phyloP scores from a whole-genome alignment of 2,113 vertebrate genomes.

The Aphelocoma coerulescens region DNA sequence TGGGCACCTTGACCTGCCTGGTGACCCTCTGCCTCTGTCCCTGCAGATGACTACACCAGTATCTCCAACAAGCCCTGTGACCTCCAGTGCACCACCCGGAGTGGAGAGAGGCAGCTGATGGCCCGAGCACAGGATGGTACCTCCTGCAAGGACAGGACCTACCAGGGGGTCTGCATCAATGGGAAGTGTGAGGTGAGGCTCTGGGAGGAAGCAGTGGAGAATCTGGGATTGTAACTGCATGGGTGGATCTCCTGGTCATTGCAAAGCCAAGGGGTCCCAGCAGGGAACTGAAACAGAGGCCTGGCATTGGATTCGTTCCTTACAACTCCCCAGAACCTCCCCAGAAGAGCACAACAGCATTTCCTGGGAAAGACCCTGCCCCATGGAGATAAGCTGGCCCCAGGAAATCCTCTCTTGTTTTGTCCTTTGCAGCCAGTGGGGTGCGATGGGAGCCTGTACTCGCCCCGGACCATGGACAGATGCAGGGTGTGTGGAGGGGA shows the following conservation, averaged over 20 bases:
- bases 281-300: not conserved
- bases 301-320: not conserved
- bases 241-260: not conserved
- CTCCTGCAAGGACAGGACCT: constrained; percentile 80
- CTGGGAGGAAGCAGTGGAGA: not conserved
- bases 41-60: constrained; percentile 87
- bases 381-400: not conserved
- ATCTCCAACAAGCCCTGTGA: constrained; percentile 92
- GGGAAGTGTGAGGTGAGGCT: constrained; percentile 84
- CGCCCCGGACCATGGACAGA: constrained; percentile 79
- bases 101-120: constrained; percentile 84
- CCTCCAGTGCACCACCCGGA: constrained; percentile 85
- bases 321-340: not conserved
- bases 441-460: constrained; percentile 86
- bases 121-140: constrained; percentile 86
- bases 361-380: not conserved
- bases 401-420: not conserved
- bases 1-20: not conserved
- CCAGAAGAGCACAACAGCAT: not conserved
- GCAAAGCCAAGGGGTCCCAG: not conserved
- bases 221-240: not conserved
- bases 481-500: constrained; percentile 86
- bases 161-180: constrained; percentile 86
- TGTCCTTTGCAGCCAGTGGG: constrained; percentile 78
- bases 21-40: not conserved